Conservation (phyloP, 2,797 vertebrate species). For the Lindbergichthys nudifrons region DNA sequence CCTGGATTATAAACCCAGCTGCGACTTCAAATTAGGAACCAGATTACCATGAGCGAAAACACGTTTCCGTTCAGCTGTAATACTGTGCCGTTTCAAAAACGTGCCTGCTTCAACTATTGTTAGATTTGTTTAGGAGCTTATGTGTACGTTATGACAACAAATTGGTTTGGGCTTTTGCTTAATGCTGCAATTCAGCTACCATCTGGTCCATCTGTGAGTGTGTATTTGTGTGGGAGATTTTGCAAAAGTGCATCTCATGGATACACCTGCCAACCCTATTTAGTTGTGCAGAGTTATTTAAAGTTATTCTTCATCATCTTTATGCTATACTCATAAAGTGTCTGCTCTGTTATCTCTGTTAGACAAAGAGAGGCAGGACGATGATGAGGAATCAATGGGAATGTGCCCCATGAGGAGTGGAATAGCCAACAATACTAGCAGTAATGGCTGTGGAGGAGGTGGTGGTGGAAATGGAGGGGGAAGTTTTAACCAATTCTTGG, state of each 20-base stretch:
- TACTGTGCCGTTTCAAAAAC: constrained; percentile 32
- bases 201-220: constrained; percentile 78
- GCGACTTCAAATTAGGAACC: constrained; percentile 50
- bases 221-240: constrained; percentile 21
- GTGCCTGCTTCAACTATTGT: constrained; percentile 34
- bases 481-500: constrained; percentile 87
- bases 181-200: constrained; percentile 69
- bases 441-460: constrained; percentile 38
- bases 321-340: constrained; percentile 19
- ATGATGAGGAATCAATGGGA: constrained; percentile 84
- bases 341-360: constrained; percentile 25
- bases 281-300: constrained; percentile 16
- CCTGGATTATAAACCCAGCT: constrained; percentile 63
- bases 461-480: constrained; percentile 58
- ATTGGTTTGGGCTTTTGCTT: constrained; percentile 61
- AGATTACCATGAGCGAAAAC: constrained; percentile 56
- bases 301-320: constrained; percentile 15
- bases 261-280: constrained; percentile 34
- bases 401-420: constrained; percentile 82
- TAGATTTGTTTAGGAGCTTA: constrained; percentile 61
- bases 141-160: constrained; percentile 62
- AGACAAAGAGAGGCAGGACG: constrained; percentile 85
- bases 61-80: constrained; percentile 40
- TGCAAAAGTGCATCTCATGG: constrained; percentile 34
- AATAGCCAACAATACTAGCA: constrained; percentile 64